A percentile compares a stretch with the other conserved stretches of the same genome.
Evolutionary conservation across 2,888 invertebrate genomes (phyloP).

Genomic region (Pheosia tremula): DNA sequence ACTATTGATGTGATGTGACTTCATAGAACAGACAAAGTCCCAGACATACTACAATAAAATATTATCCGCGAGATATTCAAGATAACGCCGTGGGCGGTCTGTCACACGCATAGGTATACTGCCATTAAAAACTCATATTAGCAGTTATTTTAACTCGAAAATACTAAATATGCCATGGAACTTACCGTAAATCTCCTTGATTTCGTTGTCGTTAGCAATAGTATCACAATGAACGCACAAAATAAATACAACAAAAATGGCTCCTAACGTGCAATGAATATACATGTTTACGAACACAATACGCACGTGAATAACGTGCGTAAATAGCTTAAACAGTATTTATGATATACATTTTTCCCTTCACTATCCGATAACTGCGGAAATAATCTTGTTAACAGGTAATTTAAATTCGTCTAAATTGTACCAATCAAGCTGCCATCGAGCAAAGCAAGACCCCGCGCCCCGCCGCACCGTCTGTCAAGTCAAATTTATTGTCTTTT

Average conservation of each 20-base stretch:
- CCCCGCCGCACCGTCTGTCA: slow-evolving; percentile 63
- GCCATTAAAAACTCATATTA: neutral
- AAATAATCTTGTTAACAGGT: slow-evolving; percentile 66
- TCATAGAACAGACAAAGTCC: too few species aligned
- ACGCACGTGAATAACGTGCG: slow-evolving; percentile 66
- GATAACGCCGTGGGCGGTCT: slow-evolving; percentile 46
- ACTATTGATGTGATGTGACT: too few species aligned
- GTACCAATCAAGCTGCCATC: slow-evolving; percentile 70
- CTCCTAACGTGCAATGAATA: slow-evolving; percentile 78
- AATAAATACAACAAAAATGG: slow-evolving; percentile 84
- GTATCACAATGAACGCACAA: slow-evolving; percentile 84
- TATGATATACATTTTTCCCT: slow-evolving; percentile 76
- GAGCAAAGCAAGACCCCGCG: slow-evolving; percentile 71
- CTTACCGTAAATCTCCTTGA: slow-evolving; percentile 78
- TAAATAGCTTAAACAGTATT: slow-evolving; percentile 67
- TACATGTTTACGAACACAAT: slow-evolving; percentile 73
- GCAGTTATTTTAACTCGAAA: slow-evolving; percentile 5
- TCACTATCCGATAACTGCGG: slow-evolving; percentile 57
- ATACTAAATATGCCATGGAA: slow-evolving; percentile 30
- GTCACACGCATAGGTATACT: slow-evolving; percentile 27
- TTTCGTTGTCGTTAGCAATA: slow-evolving; percentile 80
- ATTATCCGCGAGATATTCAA: neutral
- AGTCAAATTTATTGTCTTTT: slow-evolving; percentile 19
- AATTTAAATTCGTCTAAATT: slow-evolving; percentile 68
- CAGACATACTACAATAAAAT: too few species aligned